phyloP scores from a whole-genome alignment of 2,797 vertebrate genomes.

The Oophaga sylvatica region DNA sequence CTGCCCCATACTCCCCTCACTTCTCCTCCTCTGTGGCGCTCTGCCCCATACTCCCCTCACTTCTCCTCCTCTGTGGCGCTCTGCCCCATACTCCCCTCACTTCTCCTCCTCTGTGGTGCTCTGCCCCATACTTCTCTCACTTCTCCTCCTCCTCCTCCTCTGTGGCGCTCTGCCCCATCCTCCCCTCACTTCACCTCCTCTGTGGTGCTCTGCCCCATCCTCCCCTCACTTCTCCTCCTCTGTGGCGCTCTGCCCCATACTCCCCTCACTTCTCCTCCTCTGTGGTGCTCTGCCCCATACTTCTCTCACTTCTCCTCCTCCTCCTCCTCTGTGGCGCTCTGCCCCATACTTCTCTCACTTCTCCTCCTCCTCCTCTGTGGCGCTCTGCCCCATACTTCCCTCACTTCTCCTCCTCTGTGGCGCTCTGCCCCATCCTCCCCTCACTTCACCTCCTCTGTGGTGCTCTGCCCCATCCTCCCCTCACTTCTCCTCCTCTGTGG shows the following conservation, averaged over 20 bases:
- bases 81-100: neutral
- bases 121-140: neutral
- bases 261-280: neutral
- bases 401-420: neutral
- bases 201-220: too few species aligned
- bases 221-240: neutral
- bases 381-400: neutral
- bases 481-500: neutral
- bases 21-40: neutral
- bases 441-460: neutral
- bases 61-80: neutral
- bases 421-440: neutral
- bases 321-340: too few species aligned
- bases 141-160: neutral
- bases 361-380: neutral
- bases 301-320: constrained; percentile 1
- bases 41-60: neutral
- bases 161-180: too few species aligned
- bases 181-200: neutral
- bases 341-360: neutral
- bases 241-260: too few species aligned
- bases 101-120: neutral
- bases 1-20: neutral
- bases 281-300: too few species aligned
- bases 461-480: neutral